These are phyloP conservation scores for Tenthredo livida DNA, from an alignment of 2,888 invertebrate species.

Conservation along the genomic window DNA sequence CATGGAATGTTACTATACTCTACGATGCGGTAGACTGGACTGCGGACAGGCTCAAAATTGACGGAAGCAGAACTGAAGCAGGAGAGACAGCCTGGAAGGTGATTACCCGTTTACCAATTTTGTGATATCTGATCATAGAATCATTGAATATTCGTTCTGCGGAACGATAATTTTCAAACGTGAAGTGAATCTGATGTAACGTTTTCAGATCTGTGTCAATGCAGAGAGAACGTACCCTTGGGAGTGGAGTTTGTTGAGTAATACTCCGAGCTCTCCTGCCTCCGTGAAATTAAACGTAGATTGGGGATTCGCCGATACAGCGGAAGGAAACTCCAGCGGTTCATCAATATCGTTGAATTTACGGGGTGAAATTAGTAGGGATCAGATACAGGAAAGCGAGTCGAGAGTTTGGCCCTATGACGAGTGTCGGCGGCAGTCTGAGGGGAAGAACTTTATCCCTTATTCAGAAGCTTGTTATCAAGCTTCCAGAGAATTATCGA, in stretches of 20 bases:
- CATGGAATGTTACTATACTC: conserved; percentile 71
- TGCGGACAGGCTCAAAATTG: conserved; percentile 71
- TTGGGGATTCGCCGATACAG: conserved; percentile 70
- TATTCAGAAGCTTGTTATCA: conserved; percentile 74
- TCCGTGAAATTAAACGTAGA: conserved; percentile 66
- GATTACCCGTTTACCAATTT: conserved; percentile 36
- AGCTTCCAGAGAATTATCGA: conserved; percentile 73
- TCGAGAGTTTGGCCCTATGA: conserved; percentile 71
- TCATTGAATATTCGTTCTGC: background rate
- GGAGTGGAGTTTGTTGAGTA: conserved; percentile 73
- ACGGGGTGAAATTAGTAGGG: conserved; percentile 69
- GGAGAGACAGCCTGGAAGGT: conserved; percentile 72
- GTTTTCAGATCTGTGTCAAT: conserved; percentile 70
- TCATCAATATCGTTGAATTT: conserved; percentile 69
- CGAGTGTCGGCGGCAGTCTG: conserved; percentile 67
- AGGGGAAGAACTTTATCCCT: conserved; percentile 67
- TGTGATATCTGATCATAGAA: background rate
- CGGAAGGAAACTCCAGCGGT: conserved; percentile 71
- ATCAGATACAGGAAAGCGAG: conserved; percentile 68
- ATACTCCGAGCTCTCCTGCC: conserved; percentile 68
- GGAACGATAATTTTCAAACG: background rate
- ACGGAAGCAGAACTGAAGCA: conserved; percentile 69
- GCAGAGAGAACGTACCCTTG: conserved; percentile 70
- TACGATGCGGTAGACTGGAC: conserved; percentile 71
- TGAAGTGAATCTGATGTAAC: background rate